These are phyloP conservation scores for Horisme vitalbata DNA, from an alignment of 2,888 invertebrate species.

Conservation along the genomic window DNA sequence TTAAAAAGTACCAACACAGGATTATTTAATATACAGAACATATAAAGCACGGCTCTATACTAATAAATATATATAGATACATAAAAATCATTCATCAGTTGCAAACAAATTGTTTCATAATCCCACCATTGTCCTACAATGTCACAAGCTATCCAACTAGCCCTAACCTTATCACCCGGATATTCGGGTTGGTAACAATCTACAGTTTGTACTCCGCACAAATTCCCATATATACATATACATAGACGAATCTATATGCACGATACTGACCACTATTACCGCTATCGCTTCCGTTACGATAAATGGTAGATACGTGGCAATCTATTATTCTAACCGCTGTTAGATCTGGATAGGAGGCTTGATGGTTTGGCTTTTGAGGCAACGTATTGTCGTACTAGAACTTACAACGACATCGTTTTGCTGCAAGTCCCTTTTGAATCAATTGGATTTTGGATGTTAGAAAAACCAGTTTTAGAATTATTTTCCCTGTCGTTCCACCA, in stretches of 20 bases:
- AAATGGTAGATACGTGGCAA: slow-evolving; percentile 59
- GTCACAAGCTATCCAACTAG: slow-evolving; percentile 29
- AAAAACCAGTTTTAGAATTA: too few species aligned
- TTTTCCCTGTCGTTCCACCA: too few species aligned
- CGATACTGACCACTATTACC: slow-evolving; percentile 71
- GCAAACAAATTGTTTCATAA: slow-evolving; percentile 7
- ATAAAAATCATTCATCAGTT: not conserved
- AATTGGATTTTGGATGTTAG: too few species aligned
- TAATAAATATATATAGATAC: too few species aligned
- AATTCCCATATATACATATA: slow-evolving; percentile 57
- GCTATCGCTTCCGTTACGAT: slow-evolving; percentile 75
- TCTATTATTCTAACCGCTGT: slow-evolving; percentile 63
- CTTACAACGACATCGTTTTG: too few species aligned
- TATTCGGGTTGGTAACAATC: slow-evolving; percentile 20
- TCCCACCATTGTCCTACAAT: slow-evolving; percentile 18
- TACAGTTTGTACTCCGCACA: slow-evolving; percentile 43
- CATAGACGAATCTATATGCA: slow-evolving; percentile 67
- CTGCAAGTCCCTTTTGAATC: too few species aligned
- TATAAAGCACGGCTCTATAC: too few species aligned
- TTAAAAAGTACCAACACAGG: too few species aligned
- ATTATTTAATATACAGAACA: too few species aligned
- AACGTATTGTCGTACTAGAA: not conserved
- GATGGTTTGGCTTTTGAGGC: slow-evolving; percentile 21
- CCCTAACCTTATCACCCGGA: slow-evolving; percentile 30
- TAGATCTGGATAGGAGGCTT: slow-evolving; percentile 24